These are phyloP conservation scores for Oreocharis arfaki DNA, from an alignment of 2,113 vertebrate genomes.

Conservation along the genomic window DNA sequence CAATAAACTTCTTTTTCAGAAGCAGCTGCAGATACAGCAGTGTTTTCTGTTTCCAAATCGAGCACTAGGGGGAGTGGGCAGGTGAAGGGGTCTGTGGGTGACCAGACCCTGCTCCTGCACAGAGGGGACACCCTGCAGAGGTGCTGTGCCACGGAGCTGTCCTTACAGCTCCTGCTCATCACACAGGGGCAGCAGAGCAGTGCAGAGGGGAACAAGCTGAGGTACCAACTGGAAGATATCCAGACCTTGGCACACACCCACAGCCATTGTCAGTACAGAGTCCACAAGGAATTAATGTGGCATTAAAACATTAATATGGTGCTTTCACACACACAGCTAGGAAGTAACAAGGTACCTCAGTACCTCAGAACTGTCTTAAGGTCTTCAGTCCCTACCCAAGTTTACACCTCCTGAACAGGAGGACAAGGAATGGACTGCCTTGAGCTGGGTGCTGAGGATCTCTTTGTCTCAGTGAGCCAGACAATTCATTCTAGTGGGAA, in stretches of 20 bases:
- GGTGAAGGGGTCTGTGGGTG: fast-evolving
- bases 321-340: neutral
- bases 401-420: neutral
- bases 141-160: fast-evolving
- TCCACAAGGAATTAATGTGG: neutral
- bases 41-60: neutral
- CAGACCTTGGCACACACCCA: neutral
- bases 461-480: neutral
- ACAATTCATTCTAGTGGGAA: neutral
- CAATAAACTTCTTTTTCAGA: neutral
- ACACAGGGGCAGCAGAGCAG: neutral
- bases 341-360: no score
- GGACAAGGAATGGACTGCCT: no score
- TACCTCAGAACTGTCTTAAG: neutral
- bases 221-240: neutral
- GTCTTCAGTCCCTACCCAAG: neutral
- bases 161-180: neutral
- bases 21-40: neutral
- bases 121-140: no score
- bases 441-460: neutral
- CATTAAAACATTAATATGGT: neutral
- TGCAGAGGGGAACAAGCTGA: no score
- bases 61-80: neutral
- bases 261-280: neutral
- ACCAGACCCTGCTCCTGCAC: neutral